These are phyloP conservation scores for Pseudochirops corinnae DNA, from an alignment of 2,797 vertebrate species.

Conservation along the genomic window DNA sequence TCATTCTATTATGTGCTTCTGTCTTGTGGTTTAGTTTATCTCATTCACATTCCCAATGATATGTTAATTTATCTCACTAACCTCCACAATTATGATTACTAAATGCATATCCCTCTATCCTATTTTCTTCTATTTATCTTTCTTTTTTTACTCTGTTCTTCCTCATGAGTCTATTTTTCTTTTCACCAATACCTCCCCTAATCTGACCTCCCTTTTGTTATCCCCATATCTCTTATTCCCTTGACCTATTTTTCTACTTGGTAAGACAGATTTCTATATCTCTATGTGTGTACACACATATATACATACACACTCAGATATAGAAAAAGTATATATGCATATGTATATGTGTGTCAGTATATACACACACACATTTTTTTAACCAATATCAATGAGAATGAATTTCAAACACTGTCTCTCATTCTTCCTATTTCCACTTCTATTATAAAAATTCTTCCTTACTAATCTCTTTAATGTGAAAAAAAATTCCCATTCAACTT, in stretches of 20 bases:
- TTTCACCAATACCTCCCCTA: neutral
- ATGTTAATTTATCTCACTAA: neutral
- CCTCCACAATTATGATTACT: neutral
- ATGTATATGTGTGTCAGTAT: too few relatives aligned
- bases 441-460: neutral
- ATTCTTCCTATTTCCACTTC: too few relatives aligned
- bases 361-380: too few relatives aligned
- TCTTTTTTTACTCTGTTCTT: neutral
- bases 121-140: neutral
- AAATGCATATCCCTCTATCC: neutral
- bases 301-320: too few relatives aligned
- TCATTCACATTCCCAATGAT: neutral
- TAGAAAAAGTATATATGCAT: too few relatives aligned
- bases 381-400: too few relatives aligned
- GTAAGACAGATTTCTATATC: neutral
- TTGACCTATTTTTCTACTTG: neutral
- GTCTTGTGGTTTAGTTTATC: neutral
- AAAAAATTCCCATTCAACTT: neutral
- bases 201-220: neutral
- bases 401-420: too few relatives aligned
- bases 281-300: neutral
- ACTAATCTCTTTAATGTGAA: too few relatives aligned
- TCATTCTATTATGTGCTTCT: neutral
- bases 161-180: neutral
- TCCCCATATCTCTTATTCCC: neutral